phyloP scores from a whole-genome alignment of 2,797 vertebrate genomes.

The Spheniscus humboldti region DNA sequence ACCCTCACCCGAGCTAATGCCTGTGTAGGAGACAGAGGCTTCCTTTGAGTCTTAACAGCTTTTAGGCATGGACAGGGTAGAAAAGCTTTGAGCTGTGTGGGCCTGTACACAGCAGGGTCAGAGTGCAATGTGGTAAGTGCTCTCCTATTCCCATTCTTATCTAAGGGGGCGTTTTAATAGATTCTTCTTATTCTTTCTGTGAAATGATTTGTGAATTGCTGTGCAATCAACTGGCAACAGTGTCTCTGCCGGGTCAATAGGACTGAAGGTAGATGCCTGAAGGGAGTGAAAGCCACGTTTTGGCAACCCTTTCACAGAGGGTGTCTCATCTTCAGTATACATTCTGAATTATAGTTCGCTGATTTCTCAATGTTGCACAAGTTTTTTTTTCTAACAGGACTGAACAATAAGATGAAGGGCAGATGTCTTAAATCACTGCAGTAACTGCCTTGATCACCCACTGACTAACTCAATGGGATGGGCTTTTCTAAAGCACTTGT shows the following conservation, averaged over 20 bases:
- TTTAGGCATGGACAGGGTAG: not conserved
- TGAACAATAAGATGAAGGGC: not conserved
- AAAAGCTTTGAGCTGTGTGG: not conserved
- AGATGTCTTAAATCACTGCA: not conserved
- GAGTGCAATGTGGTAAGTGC: not conserved
- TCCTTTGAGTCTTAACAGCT: not conserved
- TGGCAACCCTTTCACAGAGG: not conserved
- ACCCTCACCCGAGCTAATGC: not conserved
- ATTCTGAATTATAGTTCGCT: fast-evolving
- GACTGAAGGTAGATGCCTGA: not conserved
- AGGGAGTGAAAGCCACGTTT: not conserved
- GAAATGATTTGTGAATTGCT: constrained; percentile 57
- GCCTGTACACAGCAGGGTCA: not conserved
- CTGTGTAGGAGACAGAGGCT: not conserved
- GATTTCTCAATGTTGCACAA: not conserved
- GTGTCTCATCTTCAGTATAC: not conserved
- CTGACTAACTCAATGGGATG: not conserved
- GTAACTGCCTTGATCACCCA: not conserved
- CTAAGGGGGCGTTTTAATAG: not conserved
- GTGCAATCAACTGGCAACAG: constrained; percentile 8
- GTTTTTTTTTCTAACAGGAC: not conserved
- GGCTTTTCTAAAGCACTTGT: not conserved
- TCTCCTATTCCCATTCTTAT: not conserved
- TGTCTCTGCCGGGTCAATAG: not conserved
- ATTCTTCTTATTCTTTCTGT: constrained; percentile 20